A percentile compares a stretch with the other conserved stretches of the same genome.
Conservation (phyloP, 37 sponge, comb jelly and placozoan species). For the Tethya wilhelma region DNA sequence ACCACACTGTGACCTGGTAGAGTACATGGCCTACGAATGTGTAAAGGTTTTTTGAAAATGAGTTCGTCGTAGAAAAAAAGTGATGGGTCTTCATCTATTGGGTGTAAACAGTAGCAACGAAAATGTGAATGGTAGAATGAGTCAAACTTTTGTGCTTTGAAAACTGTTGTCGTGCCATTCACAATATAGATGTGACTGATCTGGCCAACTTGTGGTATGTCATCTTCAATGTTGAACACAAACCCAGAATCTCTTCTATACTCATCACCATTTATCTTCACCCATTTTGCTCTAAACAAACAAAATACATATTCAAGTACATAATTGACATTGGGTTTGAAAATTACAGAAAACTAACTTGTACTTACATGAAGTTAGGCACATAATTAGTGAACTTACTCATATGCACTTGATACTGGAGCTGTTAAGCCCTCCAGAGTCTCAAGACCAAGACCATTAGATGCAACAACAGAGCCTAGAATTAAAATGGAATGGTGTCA, state of each 20-base stretch:
- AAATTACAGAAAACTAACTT: no score
- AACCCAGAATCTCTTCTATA: neutral
- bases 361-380: no score
- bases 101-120: neutral
- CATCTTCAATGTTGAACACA: neutral
- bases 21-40: neutral
- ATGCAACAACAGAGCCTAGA: no score
- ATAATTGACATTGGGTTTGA: no score
- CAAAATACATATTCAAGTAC: no score
- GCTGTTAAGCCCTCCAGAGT: no score
- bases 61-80: neutral
- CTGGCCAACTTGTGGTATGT: neutral
- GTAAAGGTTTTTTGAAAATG: neutral
- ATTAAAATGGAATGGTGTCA: no score
- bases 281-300: neutral
- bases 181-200: neutral
- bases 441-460: no score
- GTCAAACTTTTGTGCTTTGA: neutral
- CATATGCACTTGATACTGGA: no score
- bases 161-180: neutral
- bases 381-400: no score
- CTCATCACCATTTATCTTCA: neutral
- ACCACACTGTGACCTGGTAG: neutral
- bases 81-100: neutral
- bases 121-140: neutral